These are phyloP conservation scores for Sakesphorus luctuosus DNA, from an alignment of 2,113 vertebrate species.

Conservation along the genomic window DNA sequence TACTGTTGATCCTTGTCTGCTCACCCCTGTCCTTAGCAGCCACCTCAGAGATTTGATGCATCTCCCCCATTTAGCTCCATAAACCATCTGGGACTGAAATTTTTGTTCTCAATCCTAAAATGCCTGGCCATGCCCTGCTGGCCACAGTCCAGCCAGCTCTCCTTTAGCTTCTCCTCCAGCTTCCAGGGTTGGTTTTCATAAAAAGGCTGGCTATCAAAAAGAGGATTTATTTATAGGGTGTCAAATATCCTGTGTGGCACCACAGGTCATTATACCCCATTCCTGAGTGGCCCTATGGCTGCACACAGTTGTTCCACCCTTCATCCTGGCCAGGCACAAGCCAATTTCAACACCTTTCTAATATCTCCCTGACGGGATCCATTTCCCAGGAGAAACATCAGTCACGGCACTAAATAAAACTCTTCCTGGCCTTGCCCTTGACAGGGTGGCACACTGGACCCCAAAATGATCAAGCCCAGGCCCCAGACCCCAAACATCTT, in stretches of 20 bases:
- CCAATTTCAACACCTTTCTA: neutral
- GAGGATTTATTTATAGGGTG: constrained; percentile 74
- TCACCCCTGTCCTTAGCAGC: neutral
- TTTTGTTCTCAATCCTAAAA: neutral
- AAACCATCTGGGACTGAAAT: neutral
- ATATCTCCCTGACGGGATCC: neutral
- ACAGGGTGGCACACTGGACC: neutral
- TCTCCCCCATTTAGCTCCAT: neutral
- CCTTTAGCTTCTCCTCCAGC: constrained; percentile 31
- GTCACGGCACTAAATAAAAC: neutral
- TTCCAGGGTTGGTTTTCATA: constrained; percentile 9
- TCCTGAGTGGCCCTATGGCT: neutral
- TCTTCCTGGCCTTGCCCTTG: neutral
- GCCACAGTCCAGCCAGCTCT: neutral
- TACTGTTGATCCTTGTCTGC: neutral
- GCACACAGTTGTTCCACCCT: neutral
- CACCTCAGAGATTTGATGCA: neutral
- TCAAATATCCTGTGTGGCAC: constrained; percentile 57
- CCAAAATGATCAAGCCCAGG: neutral
- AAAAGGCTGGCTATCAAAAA: neutral
- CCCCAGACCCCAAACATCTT: neutral
- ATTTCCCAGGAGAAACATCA: neutral
- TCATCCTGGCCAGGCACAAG: neutral
- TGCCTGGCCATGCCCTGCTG: neutral
- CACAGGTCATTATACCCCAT: neutral